Evolutionary conservation across 2,113 vertebrate genomes (phyloP).

Genomic region (Tachuris rubrigastra): DNA sequence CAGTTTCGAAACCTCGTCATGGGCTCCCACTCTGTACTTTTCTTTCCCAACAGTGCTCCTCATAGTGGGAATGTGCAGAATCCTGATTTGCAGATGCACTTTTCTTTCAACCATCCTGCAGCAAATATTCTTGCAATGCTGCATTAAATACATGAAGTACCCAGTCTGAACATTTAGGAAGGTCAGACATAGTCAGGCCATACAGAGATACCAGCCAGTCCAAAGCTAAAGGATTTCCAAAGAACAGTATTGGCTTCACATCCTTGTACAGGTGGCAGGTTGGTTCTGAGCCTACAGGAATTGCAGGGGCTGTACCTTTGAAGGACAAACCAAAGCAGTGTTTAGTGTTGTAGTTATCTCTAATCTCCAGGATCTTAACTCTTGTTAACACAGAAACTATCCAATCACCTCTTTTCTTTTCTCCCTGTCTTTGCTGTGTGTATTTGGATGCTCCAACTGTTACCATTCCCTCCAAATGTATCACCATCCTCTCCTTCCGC

Average conservation of each 20-base stretch:
- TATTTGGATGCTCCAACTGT: background rate
- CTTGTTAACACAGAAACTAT: background rate
- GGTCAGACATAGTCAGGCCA: background rate
- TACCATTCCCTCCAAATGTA: background rate
- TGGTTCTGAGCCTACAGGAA: background rate
- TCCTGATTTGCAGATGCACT: background rate
- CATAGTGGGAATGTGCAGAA: accelerated
- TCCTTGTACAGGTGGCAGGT: background rate
- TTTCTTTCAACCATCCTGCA: background rate
- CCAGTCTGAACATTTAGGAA: background rate
- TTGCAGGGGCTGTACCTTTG: background rate
- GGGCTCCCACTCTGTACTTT: background rate
- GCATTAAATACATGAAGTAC: background rate
- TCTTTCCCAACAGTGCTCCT: background rate
- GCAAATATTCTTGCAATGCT: background rate
- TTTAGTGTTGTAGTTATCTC: background rate
- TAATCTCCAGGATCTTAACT: background rate
- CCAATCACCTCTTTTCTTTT: background rate
- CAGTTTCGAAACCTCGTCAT: background rate
- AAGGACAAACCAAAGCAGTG: background rate
- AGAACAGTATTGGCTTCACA: background rate
- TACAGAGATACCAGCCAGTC: background rate
- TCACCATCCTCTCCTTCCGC: background rate
- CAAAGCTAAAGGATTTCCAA: background rate
- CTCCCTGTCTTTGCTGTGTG: background rate